Evolutionary conservation across 2,113 vertebrate species (phyloP), one percentile per base, ranked within the genome.

Genomic region (Polyodon spathula): DNA sequence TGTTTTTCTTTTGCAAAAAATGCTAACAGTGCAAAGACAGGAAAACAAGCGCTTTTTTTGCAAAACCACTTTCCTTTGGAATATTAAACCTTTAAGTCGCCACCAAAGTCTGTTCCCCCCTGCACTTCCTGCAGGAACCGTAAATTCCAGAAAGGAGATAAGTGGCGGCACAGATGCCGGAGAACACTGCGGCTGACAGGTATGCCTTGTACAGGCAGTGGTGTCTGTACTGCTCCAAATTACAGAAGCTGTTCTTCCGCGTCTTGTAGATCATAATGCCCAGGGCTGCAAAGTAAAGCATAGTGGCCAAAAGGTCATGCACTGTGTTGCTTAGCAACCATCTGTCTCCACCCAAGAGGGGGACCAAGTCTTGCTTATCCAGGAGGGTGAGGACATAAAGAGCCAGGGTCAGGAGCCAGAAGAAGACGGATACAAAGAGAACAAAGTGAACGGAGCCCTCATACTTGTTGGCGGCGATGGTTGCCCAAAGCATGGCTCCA

Each of bases 351-450:
- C 95, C 95, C 54, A 97, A 54, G 71, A 94, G 65, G 0, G 94
- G 95, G 17, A 98, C 92, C 40, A 97, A 78, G 64, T 90, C 86
- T 80, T 95, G 92, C 76, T 93, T 93, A 70, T 89, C 89, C 85
- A 98, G 80, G 51, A 95, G 75, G 14, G 92, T 93, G 76, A 95
- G 53, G 78, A 95, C 90, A 69, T 93, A 92, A 39, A 97, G 82
- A 11, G 81, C 87, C 64, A 97, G 78, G 1, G 94, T 92, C 62
- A 95, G 83, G 40, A 98, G 88, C 95, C 95, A 98, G 75, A 97
- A 93, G 61, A 97, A 81, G 37, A 98, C 95, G 0, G 92, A 91
- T n/a, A 97, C 93, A 62, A 97, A 95, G 62, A 98, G 89, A 10
- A 92, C 95, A 62, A 93, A 98, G 86, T 97, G 95, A 63, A 93